Conservation (phyloP, 2,888 invertebrate genomes). For the Pollenia angustigena region DNA sequence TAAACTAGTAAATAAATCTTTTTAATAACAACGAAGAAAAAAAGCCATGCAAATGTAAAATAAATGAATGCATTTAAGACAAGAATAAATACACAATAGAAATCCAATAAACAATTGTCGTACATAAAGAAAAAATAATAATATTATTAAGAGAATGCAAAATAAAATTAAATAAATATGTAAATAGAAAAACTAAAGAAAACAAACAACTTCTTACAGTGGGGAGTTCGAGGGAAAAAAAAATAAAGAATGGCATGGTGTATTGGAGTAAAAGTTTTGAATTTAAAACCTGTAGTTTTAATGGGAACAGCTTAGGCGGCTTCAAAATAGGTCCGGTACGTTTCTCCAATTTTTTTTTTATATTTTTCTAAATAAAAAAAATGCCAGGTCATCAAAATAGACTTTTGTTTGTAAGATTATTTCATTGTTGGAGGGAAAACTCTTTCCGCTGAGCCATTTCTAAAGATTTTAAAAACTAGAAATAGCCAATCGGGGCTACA, state of each 20-base stretch:
- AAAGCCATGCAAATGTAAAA: slow-evolving; percentile 62
- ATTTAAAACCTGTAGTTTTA: too few relatives aligned
- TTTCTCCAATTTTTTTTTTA: too few relatives aligned
- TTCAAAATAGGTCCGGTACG: too few relatives aligned
- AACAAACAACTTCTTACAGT: background rate
- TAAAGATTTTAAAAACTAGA: too few relatives aligned
- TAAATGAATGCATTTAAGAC: slow-evolving; percentile 33
- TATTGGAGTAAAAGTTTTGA: too few relatives aligned
- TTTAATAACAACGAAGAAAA: slow-evolving; percentile 57
- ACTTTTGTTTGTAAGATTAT: too few relatives aligned
- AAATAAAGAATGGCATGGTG: background rate
- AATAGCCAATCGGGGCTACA: too few relatives aligned
- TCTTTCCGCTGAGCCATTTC: too few relatives aligned
- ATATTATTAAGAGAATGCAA: slow-evolving; percentile 11
- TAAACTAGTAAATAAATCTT: slow-evolving; percentile 71
- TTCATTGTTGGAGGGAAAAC: too few relatives aligned
- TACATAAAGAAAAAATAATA: slow-evolving; percentile 1
- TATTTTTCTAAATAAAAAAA: too few relatives aligned
- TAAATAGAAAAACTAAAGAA: slow-evolving; percentile 4
- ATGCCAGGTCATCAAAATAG: too few relatives aligned
- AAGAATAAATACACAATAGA: slow-evolving; percentile 39
- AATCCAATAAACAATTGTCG: slow-evolving; percentile 14
- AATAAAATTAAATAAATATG: background rate
- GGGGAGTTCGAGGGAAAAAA: background rate
- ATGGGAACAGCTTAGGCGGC: too few relatives aligned